phyloP scores from a whole-genome alignment of 2,797 vertebrate species.

The Sebastolobus alascanus region DNA sequence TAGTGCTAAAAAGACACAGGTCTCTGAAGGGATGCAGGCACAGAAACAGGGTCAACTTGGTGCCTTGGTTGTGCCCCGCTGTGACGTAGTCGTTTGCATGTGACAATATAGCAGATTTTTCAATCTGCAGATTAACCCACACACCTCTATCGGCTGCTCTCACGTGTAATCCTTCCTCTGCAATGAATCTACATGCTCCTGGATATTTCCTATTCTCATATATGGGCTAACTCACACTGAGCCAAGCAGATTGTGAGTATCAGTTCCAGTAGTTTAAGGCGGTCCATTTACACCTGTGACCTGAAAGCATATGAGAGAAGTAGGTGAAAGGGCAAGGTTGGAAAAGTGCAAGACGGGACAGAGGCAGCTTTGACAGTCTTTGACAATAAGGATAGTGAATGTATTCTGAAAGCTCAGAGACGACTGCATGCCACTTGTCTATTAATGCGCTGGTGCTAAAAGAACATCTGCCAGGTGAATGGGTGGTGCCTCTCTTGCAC shows the following conservation, averaged over 20 bases:
- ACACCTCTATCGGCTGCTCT: conserved; percentile 29
- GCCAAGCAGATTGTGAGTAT: conserved; percentile 46
- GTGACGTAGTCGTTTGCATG: conserved; percentile 20
- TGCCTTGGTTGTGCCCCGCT: background rate
- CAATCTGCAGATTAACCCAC: conserved; percentile 25
- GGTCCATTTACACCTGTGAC: conserved; percentile 59
- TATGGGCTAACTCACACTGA: conserved; percentile 19
- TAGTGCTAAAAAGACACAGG: conserved; percentile 11
- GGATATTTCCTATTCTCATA: conserved; percentile 42
- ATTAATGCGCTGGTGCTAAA: conserved; percentile 40
- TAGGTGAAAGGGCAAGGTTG: conserved; percentile 61
- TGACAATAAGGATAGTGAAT: conserved; percentile 31
- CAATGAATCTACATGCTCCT: conserved; percentile 12
- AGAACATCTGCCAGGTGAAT: conserved; percentile 51
- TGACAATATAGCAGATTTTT: conserved; percentile 14
- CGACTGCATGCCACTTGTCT: conserved; percentile 21
- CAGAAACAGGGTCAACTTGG: conserved; percentile 9
- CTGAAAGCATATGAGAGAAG: conserved; percentile 37
- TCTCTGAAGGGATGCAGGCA: conserved; percentile 7
- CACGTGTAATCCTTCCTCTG: conserved; percentile 31
- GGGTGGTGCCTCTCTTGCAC: conserved; percentile 8
- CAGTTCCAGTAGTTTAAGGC: conserved; percentile 49
- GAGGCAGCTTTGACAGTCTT: conserved; percentile 49
- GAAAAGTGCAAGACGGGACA: conserved; percentile 34
- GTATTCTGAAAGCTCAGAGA: conserved; percentile 28